Evolutionary conservation across 2,113 vertebrate species (phyloP), one percentile per base, ranked within the genome.

Genomic region (Phoxinus phoxinus): DNA sequence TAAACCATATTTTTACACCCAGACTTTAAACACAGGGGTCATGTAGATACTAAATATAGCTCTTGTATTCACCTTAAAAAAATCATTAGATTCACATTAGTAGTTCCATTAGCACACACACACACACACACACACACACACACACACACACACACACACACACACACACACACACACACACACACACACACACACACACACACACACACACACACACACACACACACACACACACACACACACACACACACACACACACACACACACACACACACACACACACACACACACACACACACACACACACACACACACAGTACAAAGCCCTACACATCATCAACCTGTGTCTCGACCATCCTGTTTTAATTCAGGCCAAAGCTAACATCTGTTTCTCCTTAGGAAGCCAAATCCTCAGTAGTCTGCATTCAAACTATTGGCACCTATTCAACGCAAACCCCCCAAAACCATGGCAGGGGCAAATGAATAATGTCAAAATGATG

Each of bases 361-460:
- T 12, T 86, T 53, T 81, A 81, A 61, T 65, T 84, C 25, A 9
- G 30, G 56, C 65, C 71, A 32, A 81, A 53, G 7, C 53, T 17
- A 53, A 83, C 88, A 89, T 89, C 88, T 89, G 88, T 81, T 89
- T 87, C 88, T 89, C 65, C 56, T 89, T 86, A 89, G 72, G 3
- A 19, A 63, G 56, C 75, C 51, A 81, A 75, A 53, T 65, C 32
- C 69, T 65, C 15, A 56, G 51, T n/a, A 81, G 78, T 78, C 41
- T 79, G 37, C 72, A 89, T 85, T 82, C 85, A 48, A 53, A 48
- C 51, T 80, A 12, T 30, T 89, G 88, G 83, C 88, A 78, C 41
- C 30, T 12, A 46, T 74, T 83, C 78, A 86, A 73, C 27, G 0
- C 51, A 23, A 65, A 13, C 53, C 5, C 44, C 17, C 63, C 35